Percentiles rank a stretch among this genome's conserved stretches.
phyloP scores from a whole-genome alignment of 64 coral and sea anemone genomes.

The Montipora efflorescens region DNA sequence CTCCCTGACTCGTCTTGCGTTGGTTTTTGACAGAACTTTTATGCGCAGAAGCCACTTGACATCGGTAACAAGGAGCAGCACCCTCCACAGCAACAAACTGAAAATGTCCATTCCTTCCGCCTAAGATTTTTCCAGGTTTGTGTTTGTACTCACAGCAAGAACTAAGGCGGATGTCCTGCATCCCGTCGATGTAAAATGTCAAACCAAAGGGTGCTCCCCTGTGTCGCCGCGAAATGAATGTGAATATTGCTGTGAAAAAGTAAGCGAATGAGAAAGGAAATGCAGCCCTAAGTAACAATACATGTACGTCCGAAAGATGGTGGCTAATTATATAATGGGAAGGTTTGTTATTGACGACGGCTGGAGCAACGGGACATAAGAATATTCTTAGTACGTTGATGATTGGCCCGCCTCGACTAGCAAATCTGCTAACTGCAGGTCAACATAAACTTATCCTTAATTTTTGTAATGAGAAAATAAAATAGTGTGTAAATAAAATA shows the following conservation, averaged over 20 bases:
- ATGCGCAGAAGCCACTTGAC: constrained; percentile 80
- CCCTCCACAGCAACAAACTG: constrained; percentile 98
- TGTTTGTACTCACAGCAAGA: constrained; percentile 99
- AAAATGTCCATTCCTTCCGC: constrained; percentile 96
- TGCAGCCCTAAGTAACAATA: background rate
- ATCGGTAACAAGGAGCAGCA: constrained; percentile 97
- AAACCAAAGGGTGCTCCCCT: constrained; percentile 95
- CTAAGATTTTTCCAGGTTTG: constrained; percentile 91
- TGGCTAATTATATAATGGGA: too few species aligned
- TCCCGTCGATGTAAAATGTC: constrained; percentile 96
- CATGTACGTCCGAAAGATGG: too few species aligned
- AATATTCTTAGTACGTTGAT: too few species aligned
- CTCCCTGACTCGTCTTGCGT: background rate
- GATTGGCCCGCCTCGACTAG: too few species aligned
- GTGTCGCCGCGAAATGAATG: constrained; percentile 96
- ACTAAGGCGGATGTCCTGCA: constrained; percentile 97
- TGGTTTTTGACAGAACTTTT: constrained; percentile 12
- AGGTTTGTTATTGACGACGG: too few species aligned
- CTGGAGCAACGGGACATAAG: too few species aligned
- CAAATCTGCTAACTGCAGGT: too few species aligned
- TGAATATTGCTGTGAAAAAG: constrained; percentile 86
- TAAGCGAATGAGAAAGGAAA: background rate
- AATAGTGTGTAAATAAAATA: too few species aligned
- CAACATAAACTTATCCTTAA: too few species aligned
- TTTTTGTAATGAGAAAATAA: background rate